Conservation (phyloP, 2,797 vertebrate genomes). For the Lagocephalus sceleratus region DNA sequence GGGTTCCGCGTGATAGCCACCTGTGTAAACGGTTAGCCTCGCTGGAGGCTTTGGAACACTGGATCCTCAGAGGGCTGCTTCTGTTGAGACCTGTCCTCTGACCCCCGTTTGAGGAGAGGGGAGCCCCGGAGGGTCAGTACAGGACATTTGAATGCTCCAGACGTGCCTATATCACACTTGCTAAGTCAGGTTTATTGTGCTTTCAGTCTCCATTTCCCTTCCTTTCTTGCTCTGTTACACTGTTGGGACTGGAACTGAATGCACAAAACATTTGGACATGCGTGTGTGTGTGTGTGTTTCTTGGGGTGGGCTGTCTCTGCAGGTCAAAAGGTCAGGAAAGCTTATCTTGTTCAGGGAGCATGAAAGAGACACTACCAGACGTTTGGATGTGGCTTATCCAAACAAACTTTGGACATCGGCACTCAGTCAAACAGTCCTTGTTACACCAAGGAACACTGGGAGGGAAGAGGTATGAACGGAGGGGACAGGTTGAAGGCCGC, state of each 20-base stretch:
- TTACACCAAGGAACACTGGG: constrained; percentile 20
- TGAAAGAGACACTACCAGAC: constrained; percentile 53
- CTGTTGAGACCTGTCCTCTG: constrained; percentile 51
- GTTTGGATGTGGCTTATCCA: constrained; percentile 60
- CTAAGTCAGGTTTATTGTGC: constrained; percentile 11
- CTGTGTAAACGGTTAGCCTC: constrained; percentile 65
- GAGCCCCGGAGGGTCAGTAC: constrained; percentile 28
- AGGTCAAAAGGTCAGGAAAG: constrained; percentile 38
- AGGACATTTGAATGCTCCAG: too few species aligned
- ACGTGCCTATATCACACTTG: too few species aligned
- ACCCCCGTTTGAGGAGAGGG: constrained; percentile 38
- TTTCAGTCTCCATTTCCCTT: constrained; percentile 26
- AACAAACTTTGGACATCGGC: constrained; percentile 64
- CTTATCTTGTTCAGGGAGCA: constrained; percentile 59
- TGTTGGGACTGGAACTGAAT: constrained; percentile 9
- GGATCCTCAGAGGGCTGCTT: constrained; percentile 50
- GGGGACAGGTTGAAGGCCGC: background rate
- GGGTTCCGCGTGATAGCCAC: constrained; percentile 51
- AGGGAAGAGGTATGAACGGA: constrained; percentile 2
- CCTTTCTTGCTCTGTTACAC: background rate
- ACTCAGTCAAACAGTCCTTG: constrained; percentile 60
- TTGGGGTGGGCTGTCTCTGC: constrained; percentile 19
- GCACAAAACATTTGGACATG: background rate
- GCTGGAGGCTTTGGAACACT: constrained; percentile 45
- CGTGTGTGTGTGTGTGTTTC: background rate